phyloP scores from a whole-genome alignment of 2,888 invertebrate species.

The Coenonympha arcania region DNA sequence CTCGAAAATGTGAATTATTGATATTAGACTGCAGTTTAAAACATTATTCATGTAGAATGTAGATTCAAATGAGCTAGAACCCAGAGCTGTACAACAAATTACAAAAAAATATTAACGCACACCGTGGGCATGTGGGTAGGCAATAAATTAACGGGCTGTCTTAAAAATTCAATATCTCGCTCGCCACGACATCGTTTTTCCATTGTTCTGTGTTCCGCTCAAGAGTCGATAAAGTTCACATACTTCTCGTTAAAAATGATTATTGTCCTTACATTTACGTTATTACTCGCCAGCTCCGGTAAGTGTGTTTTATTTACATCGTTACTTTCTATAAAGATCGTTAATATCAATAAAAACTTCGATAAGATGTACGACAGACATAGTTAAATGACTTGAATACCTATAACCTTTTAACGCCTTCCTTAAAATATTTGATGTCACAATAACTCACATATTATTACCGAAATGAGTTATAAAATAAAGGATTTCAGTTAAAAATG shows the following conservation, averaged over 20 bases:
- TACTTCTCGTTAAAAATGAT: constrained; percentile 27
- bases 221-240: neutral
- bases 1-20: too few species aligned
- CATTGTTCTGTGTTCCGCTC: constrained; percentile 3
- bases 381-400: too few species aligned
- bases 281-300: constrained; percentile 36
- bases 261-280: constrained; percentile 29
- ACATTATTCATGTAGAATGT: too few species aligned
- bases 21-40: too few species aligned
- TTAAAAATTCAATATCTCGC: neutral
- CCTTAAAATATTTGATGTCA: neutral
- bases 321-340: neutral
- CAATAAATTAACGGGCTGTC: neutral
- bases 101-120: neutral
- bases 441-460: too few species aligned
- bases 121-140: too few species aligned
- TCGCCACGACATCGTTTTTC: neutral
- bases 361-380: too few species aligned
- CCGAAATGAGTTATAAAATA: neutral
- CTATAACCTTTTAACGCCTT: neutral
- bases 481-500: neutral
- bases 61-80: too few species aligned
- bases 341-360: neutral
- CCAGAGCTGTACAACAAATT: too few species aligned
- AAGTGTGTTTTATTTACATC: constrained; percentile 21